Conservation (phyloP, 2,113 vertebrate genomes). For the Takifugu flavidus region DNA sequence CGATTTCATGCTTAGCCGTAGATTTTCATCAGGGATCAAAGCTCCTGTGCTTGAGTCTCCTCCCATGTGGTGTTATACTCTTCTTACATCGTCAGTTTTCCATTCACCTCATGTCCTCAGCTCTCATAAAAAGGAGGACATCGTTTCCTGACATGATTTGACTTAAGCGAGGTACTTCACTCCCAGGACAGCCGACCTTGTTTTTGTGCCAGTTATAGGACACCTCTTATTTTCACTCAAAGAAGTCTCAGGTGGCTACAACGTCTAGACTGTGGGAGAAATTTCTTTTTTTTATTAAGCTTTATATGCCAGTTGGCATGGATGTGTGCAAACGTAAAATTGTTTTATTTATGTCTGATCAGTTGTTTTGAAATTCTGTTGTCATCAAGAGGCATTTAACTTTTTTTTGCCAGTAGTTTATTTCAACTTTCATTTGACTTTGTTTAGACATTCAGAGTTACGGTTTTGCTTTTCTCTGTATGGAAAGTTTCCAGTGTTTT, state of each 20-base stretch:
- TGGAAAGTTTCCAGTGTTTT: too few species aligned
- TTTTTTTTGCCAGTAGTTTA: too few species aligned
- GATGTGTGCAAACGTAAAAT: neutral
- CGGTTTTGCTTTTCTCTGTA: too few species aligned
- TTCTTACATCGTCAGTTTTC: neutral
- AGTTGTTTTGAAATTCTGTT: too few species aligned
- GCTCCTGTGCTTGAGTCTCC: too few species aligned
- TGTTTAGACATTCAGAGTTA: too few species aligned
- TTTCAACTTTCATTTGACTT: too few species aligned
- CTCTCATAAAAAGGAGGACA: neutral
- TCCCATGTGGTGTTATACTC: too few species aligned
- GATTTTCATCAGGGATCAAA: too few species aligned
- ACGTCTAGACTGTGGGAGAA: neutral
- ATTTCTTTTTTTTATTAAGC: neutral
- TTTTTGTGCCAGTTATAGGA: too few species aligned
- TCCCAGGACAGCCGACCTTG: neutral
- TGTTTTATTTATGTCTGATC: neutral
- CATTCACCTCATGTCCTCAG: neutral
- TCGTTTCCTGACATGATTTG: conserved; percentile 2
- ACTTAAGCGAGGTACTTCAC: neutral
- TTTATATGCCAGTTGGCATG: neutral
- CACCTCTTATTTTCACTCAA: conserved; percentile 7
- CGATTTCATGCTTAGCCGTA: too few species aligned
- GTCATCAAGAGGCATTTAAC: too few species aligned
- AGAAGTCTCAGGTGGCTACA: conserved; percentile 6